These are phyloP conservation scores for Lordiphosa stackelbergi DNA, from an alignment of 1,140 invertebrate species.

Conservation along the genomic window DNA sequence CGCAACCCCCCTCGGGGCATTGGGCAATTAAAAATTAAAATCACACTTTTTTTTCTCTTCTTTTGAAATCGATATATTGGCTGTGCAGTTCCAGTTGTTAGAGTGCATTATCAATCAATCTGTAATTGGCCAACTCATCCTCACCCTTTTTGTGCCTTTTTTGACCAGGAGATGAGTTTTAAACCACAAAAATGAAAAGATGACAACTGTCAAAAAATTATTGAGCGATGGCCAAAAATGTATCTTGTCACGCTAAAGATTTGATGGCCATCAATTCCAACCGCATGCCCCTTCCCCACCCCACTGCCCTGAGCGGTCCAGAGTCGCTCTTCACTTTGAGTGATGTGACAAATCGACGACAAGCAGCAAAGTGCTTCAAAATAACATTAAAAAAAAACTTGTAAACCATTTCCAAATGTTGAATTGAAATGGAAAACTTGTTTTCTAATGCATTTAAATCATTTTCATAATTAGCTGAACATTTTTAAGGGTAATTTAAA, in stretches of 20 bases:
- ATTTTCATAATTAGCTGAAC: conserved; percentile 49
- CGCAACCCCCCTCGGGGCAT: conserved; percentile 21
- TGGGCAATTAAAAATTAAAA: conserved; percentile 74
- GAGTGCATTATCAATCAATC: conserved; percentile 51
- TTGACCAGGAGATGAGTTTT: conserved; percentile 22
- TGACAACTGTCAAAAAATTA: conserved; percentile 64
- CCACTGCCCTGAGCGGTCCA: conserved; percentile 1
- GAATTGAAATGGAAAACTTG: conserved; percentile 48
- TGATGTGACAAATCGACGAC: conserved; percentile 66
- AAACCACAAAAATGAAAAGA: conserved; percentile 18
- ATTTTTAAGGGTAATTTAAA: conserved; percentile 40
- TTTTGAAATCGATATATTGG: conserved; percentile 65
- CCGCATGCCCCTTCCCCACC: conserved; percentile 53
- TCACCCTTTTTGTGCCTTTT: conserved; percentile 21
- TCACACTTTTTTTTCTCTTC: conserved; percentile 48
- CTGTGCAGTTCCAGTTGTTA: conserved; percentile 27
- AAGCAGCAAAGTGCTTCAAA: conserved; percentile 49
- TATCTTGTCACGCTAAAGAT: conserved; percentile 48
- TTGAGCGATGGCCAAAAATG: conserved; percentile 56
- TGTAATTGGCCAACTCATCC: conserved; percentile 54
- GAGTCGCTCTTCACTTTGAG: conserved; percentile 47
- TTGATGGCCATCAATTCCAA: conserved; percentile 6
- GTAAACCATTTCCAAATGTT: background rate
- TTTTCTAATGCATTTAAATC: conserved; percentile 62
- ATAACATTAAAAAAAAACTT: conserved; percentile 13